Conservation (phyloP, 2,113 vertebrate species). For the Clinocottus analis region DNA sequence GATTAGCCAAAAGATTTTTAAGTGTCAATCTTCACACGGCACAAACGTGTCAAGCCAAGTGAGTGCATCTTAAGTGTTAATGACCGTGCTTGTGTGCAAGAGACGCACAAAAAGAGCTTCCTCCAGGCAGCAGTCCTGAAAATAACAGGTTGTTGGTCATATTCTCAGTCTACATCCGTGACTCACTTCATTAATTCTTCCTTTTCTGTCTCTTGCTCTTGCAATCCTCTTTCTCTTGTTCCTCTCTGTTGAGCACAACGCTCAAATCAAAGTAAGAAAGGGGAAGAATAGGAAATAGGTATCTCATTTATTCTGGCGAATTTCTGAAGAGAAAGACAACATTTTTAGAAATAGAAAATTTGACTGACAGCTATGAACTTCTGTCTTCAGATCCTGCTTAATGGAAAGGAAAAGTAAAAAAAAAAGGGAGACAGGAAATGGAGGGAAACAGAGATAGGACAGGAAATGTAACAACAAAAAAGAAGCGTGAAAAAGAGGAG, state of each 20-base stretch:
- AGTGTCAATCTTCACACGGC: constrained; percentile 11
- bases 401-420: constrained; percentile 44
- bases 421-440: constrained; percentile 31
- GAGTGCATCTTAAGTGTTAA: constrained; percentile 3
- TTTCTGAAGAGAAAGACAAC: constrained; percentile 59
- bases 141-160: constrained; percentile 39
- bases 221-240: constrained; percentile 32
- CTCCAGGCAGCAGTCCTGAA: constrained; percentile 28
- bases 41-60: constrained; percentile 10
- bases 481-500: background rate
- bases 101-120: constrained; percentile 1
- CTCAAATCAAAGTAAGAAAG: constrained; percentile 57
- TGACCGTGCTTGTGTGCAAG: background rate
- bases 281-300: constrained; percentile 53
- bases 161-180: constrained; percentile 28
- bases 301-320: constrained; percentile 62
- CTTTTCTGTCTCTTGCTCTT: constrained; percentile 10
- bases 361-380: constrained; percentile 72
- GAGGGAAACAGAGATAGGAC: constrained; percentile 14
- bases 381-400: constrained; percentile 53
- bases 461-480: background rate
- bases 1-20: constrained; percentile 29
- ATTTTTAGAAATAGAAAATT: constrained; percentile 59
- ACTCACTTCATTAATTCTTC: constrained; percentile 53
- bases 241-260: constrained; percentile 50